phyloP scores from a whole-genome alignment of 2,888 invertebrate genomes.

The Axea sp. region DNA sequence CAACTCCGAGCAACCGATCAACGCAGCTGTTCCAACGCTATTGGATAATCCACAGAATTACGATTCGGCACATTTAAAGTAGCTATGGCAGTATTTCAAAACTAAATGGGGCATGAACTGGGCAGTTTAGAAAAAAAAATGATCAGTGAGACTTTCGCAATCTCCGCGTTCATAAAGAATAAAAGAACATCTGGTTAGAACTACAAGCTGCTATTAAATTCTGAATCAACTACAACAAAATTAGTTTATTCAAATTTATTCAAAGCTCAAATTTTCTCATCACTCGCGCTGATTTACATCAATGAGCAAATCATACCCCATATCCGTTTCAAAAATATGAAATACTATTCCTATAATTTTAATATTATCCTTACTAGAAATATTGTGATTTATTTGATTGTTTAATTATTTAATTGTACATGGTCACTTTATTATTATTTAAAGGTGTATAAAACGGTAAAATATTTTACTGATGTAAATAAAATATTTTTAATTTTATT shows the following conservation, averaged over 20 bases:
- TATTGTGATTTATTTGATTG: no score
- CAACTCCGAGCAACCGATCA: constrained; percentile 42
- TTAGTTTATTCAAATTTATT: constrained; percentile 27
- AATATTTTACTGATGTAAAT: no score
- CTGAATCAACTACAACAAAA: constrained; percentile 8
- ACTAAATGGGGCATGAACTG: constrained; percentile 51
- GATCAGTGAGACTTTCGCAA: constrained; percentile 47
- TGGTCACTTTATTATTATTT: no score
- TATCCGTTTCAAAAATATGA: no score
- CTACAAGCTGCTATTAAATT: constrained; percentile 27
- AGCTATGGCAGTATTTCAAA: constrained; percentile 40
- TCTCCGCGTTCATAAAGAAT: constrained; percentile 17
- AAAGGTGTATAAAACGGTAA: no score
- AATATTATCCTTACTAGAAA: no score
- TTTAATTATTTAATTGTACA: no score
- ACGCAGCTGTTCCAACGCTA: constrained; percentile 58
- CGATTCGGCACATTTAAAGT: constrained; percentile 56
- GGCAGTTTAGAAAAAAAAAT: constrained; percentile 47
- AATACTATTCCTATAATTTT: no score
- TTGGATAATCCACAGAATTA: constrained; percentile 56
- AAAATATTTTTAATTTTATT: no score
- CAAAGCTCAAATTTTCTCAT: background rate
- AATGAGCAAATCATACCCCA: no score
- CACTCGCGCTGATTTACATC: no score
- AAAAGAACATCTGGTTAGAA: constrained; percentile 54